These are phyloP conservation scores for Metaphire vulgaris DNA, from an alignment of 1,140 invertebrate genomes.

Conservation along the genomic window DNA sequence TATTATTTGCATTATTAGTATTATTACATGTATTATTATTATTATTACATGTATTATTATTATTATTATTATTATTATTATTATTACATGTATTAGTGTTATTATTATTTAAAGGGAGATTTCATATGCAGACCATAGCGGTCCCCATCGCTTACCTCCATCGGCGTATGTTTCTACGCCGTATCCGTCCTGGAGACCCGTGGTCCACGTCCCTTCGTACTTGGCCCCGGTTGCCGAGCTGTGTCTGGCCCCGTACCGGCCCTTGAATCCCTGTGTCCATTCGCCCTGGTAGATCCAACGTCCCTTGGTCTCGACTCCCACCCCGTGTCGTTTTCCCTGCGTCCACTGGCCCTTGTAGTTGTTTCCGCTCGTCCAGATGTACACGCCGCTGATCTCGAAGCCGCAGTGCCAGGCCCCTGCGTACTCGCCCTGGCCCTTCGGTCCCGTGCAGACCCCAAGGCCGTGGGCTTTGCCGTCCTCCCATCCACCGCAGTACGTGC, in stretches of 20 bases:
- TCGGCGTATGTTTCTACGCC: constrained; percentile 99
- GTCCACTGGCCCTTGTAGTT: constrained; percentile 98
- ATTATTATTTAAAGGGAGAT: neutral
- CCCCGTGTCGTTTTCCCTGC: constrained; percentile 94
- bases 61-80: neutral
- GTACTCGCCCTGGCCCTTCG: constrained; percentile 87
- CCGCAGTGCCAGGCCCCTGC: constrained; percentile 98
- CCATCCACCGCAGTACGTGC: constrained; percentile 98
- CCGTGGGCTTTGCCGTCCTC: constrained; percentile 73
- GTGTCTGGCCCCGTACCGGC: constrained; percentile 93
- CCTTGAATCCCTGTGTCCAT: constrained; percentile 99
- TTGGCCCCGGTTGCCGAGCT: constrained; percentile 89
- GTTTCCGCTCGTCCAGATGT: constrained; percentile 95
- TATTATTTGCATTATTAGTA: neutral
- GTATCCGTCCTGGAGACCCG: constrained; percentile 96
- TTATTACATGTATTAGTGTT: neutral
- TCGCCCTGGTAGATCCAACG: constrained; percentile 96
- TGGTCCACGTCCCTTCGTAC: constrained; percentile 99
- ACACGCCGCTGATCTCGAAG: constrained; percentile 97
- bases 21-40: neutral
- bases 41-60: neutral
- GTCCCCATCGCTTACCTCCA: constrained; percentile 65
- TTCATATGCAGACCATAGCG: neutral
- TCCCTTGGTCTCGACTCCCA: constrained; percentile 92
- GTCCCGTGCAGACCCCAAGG: constrained; percentile 53